Evolutionary conservation across 2,113 vertebrate genomes (phyloP).

Genomic region (Abramis brama): DNA sequence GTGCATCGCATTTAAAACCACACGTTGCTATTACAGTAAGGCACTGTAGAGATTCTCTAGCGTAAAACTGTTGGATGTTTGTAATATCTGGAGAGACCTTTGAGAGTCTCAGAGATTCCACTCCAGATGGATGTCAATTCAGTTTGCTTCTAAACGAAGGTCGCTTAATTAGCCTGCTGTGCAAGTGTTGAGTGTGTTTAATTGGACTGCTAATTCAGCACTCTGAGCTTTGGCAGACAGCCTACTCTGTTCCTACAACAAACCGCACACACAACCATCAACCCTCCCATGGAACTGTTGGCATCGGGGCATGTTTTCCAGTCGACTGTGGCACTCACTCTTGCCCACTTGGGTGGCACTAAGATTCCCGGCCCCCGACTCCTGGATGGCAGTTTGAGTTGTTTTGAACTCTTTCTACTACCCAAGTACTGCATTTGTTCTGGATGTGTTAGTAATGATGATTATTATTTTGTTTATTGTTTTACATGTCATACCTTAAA

Average conservation of each 20-base stretch:
- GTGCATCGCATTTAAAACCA: not conserved
- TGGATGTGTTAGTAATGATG: not conserved
- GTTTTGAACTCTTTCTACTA: not conserved
- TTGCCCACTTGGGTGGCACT: constrained; percentile 51
- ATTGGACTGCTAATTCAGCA: constrained; percentile 58
- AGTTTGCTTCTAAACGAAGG: constrained; percentile 39
- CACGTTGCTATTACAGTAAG: not conserved
- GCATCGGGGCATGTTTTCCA: constrained; percentile 40
- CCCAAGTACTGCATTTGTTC: not conserved
- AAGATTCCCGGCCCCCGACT: not conserved
- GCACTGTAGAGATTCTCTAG: not conserved
- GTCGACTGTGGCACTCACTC: constrained; percentile 22
- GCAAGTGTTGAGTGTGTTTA: constrained; percentile 32
- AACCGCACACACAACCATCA: constrained; percentile 16
- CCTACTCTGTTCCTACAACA: constrained; percentile 23
- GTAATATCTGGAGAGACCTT: constrained; percentile 4
- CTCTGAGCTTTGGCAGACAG: constrained; percentile 38
- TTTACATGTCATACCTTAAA: not conserved
- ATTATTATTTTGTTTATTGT: not conserved
- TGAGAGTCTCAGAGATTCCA: constrained; percentile 21
- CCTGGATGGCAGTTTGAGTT: not conserved
- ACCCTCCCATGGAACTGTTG: not conserved
- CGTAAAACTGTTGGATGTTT: constrained; percentile 6
- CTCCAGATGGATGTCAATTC: not conserved
- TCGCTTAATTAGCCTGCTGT: constrained; percentile 36